phyloP scores from a whole-genome alignment of 2,888 invertebrate species.

The Conomelus anceps region DNA sequence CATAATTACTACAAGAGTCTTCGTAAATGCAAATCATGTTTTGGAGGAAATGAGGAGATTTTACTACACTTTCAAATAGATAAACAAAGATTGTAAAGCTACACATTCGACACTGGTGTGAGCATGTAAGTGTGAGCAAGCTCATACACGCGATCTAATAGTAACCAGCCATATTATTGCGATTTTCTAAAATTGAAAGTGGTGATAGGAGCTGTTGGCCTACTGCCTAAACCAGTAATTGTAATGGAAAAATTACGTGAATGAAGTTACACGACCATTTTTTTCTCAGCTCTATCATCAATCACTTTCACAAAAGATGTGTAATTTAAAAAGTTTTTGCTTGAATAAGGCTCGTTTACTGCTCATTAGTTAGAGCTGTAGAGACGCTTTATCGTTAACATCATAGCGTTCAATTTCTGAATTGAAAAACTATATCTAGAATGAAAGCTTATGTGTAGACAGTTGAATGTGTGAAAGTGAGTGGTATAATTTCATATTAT shows the following conservation, averaged over 20 bases:
- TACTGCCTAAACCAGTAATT: neutral
- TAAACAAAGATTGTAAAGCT: neutral
- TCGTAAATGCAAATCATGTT: no score
- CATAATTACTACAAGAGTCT: no score
- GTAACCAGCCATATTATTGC: neutral
- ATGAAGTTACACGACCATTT: neutral
- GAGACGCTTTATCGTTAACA: neutral
- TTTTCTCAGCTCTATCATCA: neutral
- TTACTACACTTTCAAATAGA: neutral
- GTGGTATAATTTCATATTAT: no score
- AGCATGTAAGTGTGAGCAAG: neutral
- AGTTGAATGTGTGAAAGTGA: neutral
- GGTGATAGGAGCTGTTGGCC: no score
- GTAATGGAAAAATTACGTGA: neutral
- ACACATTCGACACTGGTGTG: neutral
- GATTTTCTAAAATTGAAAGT: neutral
- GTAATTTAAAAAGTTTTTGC: neutral
- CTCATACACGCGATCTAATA: neutral
- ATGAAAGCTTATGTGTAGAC: neutral
- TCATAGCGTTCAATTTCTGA: neutral
- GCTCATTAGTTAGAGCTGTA: neutral
- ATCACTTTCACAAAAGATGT: neutral
- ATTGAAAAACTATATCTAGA: neutral
- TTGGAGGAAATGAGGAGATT: no score
- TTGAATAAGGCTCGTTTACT: neutral